These are phyloP conservation scores for Cheilosia scutellata DNA, from an alignment of 2,888 invertebrate genomes.

Conservation along the genomic window DNA sequence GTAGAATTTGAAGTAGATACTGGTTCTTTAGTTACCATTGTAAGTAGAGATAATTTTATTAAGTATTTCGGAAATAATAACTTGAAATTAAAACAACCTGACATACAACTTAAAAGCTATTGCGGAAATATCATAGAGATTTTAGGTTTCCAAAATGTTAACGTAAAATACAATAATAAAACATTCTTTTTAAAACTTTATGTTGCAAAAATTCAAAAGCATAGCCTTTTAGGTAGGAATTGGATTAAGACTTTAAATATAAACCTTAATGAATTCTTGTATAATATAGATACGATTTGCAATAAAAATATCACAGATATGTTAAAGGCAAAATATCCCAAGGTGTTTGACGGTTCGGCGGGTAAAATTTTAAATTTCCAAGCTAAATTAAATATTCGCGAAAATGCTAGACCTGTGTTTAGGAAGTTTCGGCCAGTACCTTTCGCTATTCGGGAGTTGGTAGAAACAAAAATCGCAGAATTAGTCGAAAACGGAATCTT, in stretches of 20 bases:
- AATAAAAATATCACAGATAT: too few relatives aligned
- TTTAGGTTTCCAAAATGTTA: neutral
- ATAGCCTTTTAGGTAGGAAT: neutral
- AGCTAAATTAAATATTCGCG: too few relatives aligned
- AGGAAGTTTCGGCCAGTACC: too few relatives aligned
- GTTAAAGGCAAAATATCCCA: too few relatives aligned
- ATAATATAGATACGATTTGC: too few relatives aligned
- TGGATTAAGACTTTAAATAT: too few relatives aligned
- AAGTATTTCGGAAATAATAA: neutral
- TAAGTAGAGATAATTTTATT: neutral
- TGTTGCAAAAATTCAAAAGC: neutral
- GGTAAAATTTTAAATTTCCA: neutral
- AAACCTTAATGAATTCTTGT: too few relatives aligned
- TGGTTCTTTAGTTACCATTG: neutral
- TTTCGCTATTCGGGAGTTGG: too few relatives aligned
- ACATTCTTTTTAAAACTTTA: neutral
- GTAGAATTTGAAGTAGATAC: neutral
- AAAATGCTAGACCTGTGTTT: too few relatives aligned
- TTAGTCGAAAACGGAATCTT: too few relatives aligned
- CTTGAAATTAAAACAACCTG: neutral
- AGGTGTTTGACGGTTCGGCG: too few relatives aligned
- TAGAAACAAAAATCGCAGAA: too few relatives aligned
- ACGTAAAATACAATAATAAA: neutral
- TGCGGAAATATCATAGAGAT: neutral
- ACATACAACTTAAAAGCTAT: neutral